Conservation (phyloP, 2,888 invertebrate species). For the Cephus rjabovi region DNA sequence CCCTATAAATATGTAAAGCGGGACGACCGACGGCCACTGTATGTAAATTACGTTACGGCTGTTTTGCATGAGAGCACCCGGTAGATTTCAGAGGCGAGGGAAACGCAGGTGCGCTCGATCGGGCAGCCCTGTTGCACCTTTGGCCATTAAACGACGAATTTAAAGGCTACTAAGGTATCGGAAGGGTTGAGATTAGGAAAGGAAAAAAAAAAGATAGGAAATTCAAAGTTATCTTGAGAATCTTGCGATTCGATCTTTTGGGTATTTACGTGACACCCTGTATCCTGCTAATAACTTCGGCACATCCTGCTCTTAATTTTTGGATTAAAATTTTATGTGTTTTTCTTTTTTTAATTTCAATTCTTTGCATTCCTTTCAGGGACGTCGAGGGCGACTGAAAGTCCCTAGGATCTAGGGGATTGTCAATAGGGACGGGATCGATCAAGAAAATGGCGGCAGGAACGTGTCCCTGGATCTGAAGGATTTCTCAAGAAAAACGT, state of each 20-base stretch:
- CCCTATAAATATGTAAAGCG: conserved; percentile 58
- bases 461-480: conserved; percentile 47
- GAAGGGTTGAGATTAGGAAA: not conserved
- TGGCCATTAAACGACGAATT: conserved; percentile 2
- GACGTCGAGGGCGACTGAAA: conserved; percentile 9
- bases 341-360: not conserved
- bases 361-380: conserved; percentile 31
- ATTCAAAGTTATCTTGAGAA: not conserved
- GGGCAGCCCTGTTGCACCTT: not conserved
- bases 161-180: not conserved
- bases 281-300: not conserved
- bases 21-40: conserved; percentile 43
- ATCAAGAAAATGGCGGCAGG: conserved; percentile 51
- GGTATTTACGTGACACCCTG: not conserved
- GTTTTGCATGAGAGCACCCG: conserved; percentile 37
- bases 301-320: not conserved
- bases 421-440: conserved; percentile 4
- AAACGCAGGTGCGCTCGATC: not conserved
- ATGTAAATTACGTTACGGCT: conserved; percentile 44
- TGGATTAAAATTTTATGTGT: not conserved
- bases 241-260: not conserved
- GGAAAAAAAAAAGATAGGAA: not conserved
- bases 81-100: conserved; percentile 27
- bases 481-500: conserved; percentile 17
- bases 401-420: conserved; percentile 1